A percentile compares a stretch with the other conserved stretches of the same genome.
Conservation (phyloP, 2,797 vertebrate genomes). For the Oreochromis grahami region DNA sequence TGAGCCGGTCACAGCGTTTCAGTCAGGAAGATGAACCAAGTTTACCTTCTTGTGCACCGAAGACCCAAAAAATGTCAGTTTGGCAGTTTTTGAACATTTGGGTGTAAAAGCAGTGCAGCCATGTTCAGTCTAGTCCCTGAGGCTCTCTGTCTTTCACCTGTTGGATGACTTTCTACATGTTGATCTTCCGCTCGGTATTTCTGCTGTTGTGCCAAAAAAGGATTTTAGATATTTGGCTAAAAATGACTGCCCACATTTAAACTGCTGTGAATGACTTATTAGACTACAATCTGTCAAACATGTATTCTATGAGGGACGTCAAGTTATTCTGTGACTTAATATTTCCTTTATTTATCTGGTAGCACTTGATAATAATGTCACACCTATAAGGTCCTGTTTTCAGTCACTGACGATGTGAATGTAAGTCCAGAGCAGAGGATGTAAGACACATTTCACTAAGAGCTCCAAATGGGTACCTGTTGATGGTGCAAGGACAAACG, state of each 20-base stretch:
- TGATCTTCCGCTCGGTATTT: not conserved
- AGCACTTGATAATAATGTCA: not conserved
- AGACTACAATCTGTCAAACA: not conserved
- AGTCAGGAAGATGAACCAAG: too few species aligned
- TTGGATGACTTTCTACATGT: not conserved
- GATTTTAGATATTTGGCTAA: not conserved
- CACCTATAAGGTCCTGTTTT: not conserved
- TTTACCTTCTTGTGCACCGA: too few species aligned
- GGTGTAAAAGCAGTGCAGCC: not conserved
- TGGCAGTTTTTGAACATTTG: not conserved
- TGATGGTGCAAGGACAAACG: not conserved
- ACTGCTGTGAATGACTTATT: not conserved
- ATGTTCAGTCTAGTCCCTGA: fast-evolving
- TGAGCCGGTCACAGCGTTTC: too few species aligned
- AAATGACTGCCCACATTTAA: not conserved
- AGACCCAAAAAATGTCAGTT: too few species aligned
- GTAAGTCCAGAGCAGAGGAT: too few species aligned
- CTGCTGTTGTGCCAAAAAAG: not conserved
- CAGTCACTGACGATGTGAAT: not conserved
- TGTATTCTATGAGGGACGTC: not conserved
- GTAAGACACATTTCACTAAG: too few species aligned
- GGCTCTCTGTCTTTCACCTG: not conserved
- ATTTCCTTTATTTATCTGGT: not conserved
- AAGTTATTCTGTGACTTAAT: not conserved
- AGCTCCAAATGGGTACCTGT: too few species aligned